Base-by-base conservation (phyloP, 1,140 invertebrate genomes). In the Tribolium madens region DNA sequence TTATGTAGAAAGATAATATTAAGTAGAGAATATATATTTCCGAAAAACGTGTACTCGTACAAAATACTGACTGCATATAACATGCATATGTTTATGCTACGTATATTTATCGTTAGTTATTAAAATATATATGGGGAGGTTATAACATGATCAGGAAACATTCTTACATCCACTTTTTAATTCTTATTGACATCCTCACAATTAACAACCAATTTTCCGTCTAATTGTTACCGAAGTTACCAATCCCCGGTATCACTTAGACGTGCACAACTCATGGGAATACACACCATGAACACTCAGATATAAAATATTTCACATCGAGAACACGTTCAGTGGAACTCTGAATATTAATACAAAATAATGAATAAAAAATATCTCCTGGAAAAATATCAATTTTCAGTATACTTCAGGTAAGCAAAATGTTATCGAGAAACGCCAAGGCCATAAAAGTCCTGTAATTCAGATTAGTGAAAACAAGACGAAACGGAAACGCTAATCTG, bases 281-380 rank as follows among this genome's bases (percentile, higher is more conserved):
- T 79, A 82, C 78, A 82, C 78, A 80, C 79, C 80, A 83, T 81
- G 78, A 79, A 82, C 81, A 82, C 79, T 78, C 80, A 81, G 47
- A 79, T 76, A 80, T 79, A 76, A 79, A 78, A 83, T 84, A 84
- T 84, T 83, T 83, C 81, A 85, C 81, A 84, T 84, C 83, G 83
- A 85, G 84, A 85, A 85, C 84, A 85, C 84, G 84, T 85, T 84
- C 83, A 84, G 84, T 85, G 84, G 84, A 85, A 85, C 81, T 83
- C 81, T 78, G 79, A 83, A 82, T 80, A 81, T 81, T 36, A 75
- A 77, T 81, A 75, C 78, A 81, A 79, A 78, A 76, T 78, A 80
- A 79, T 73, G 71, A 76, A 76, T 77, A 77, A 76, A 83, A 83
- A 81, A 80, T 79, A 78, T 75, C 57, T 81, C 76, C 78, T 82